phyloP scores from a whole-genome alignment of 2,888 invertebrate genomes.

The Troides oblongomaculatus region DNA sequence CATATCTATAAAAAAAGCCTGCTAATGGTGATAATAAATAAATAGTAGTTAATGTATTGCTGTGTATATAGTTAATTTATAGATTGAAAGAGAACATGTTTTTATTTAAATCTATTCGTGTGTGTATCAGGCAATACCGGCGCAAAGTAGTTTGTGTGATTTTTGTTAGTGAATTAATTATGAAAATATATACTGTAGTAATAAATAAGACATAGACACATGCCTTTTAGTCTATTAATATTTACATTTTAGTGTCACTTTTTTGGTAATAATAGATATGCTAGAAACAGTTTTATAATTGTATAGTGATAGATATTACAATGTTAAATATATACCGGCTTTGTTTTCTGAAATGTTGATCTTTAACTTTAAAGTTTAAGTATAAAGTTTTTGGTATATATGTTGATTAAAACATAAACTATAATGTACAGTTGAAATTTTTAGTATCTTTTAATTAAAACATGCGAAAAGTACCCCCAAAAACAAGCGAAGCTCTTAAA shows the following conservation, averaged over 20 bases:
- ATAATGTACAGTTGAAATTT: neutral
- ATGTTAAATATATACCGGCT: too few species aligned
- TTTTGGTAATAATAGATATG: too few species aligned
- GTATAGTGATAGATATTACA: too few species aligned
- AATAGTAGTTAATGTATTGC: neutral
- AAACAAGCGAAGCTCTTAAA: neutral
- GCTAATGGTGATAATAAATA: slow-evolving; percentile 10
- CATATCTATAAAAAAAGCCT: neutral
- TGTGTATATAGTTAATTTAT: slow-evolving; percentile 2
- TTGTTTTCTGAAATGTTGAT: too few species aligned
- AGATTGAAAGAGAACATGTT: slow-evolving; percentile 6
- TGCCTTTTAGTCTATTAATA: too few species aligned
- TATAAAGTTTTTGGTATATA: too few species aligned
- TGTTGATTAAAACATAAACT: too few species aligned
- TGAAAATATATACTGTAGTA: neutral
- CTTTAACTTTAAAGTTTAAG: too few species aligned
- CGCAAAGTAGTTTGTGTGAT: neutral
- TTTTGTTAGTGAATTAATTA: neutral
- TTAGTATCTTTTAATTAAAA: neutral
- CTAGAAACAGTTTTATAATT: too few species aligned
- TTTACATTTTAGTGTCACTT: too few species aligned
- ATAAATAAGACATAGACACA: neutral
- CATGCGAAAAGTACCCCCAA: neutral
- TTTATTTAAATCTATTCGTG: slow-evolving; percentile 12
- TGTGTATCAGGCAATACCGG: slow-evolving; percentile 4